A percentile compares a stretch with the other conserved stretches of the same genome.
Conservation (phyloP, 1,140 invertebrate species). For the Teleogryllus occipitalis region DNA sequence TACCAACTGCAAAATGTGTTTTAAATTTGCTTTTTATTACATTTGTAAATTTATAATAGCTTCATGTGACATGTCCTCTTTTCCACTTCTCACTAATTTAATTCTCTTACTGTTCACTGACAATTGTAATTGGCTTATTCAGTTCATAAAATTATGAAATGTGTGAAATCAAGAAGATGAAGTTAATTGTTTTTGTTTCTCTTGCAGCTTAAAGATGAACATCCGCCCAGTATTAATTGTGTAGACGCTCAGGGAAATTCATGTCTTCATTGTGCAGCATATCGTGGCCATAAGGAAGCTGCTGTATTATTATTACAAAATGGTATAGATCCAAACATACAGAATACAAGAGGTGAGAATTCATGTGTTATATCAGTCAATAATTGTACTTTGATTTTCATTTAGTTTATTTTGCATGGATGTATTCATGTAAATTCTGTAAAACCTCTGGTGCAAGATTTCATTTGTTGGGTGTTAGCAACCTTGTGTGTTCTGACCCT, state of each 20-base stretch:
- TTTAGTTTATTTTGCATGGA: background rate
- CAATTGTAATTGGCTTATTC: too few species aligned
- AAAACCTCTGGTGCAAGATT: too few species aligned
- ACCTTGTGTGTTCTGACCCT: too few species aligned
- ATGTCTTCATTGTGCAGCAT: constrained; percentile 56
- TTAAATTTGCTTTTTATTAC: too few species aligned
- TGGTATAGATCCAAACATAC: constrained; percentile 42
- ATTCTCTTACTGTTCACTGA: too few species aligned
- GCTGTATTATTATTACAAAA: constrained; percentile 54
- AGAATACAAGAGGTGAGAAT: constrained; percentile 40
- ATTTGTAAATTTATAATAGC: too few species aligned
- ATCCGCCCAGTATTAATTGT: constrained; percentile 40
- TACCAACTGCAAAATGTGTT: too few species aligned
- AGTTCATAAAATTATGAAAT: background rate
- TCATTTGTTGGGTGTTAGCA: too few species aligned
- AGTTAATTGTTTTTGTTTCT: constrained; percentile 20
- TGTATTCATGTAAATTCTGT: too few species aligned
- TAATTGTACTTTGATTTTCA: background rate
- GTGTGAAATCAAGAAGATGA: background rate
- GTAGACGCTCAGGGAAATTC: constrained; percentile 53
- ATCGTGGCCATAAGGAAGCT: constrained; percentile 54
- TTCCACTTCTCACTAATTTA: too few species aligned
- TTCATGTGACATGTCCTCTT: too few species aligned
- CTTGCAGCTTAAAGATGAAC: constrained; percentile 33
- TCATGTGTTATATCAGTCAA: background rate